Base-by-base conservation (phyloP, 2,113 vertebrate genomes). In the Psammodynastes pulverulentus region DNA sequence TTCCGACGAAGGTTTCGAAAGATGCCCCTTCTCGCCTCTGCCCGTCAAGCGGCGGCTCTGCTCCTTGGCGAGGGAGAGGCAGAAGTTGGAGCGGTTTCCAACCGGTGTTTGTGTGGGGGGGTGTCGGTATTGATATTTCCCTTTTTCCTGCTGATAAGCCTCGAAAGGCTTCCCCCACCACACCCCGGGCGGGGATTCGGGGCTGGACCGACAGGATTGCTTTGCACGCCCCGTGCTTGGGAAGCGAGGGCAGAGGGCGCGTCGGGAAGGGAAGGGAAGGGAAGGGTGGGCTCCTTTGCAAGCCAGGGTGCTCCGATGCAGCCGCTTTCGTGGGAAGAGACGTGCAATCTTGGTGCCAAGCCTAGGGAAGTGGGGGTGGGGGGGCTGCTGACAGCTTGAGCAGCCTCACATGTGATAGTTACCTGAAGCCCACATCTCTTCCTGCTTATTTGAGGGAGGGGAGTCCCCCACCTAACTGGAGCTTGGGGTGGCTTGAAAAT, bases 1-100 rank as follows among this genome's bases (percentile, higher is more conserved):
- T 4, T 15, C 58, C 12, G 58, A 0, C 24, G 58, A 1, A 4
- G 29, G 13, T 3, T 39, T n/a, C 1, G 0, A 3, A 4, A 5
- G 15, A 17, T 3, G 72, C 17, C 72, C 67, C 67, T 39, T 19
- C n/a, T 39, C n/a, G n/a, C n/a, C 34, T 39, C n/a, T 72, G 67
- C 67, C 67, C 15, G 67, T 19, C 67, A 3, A 19, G 67, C n/a
- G 12, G 2, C n/a, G 5, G 2, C n/a, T 19, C 15, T 3, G 24
- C 56, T 43, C 72, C 17, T 19, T 3, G 34, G 34, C 34, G 0
- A 4, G n/a, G n/a, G 67, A 34, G 67, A 72, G 67, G 67, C 67
- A 79, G 67, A 79, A 79, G 67, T 79, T 79, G 67, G 15, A 8
- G 67, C n/a, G 5, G 5, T 2, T 6, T 72, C 15, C 67, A 17